Base-by-base conservation (phyloP, 2,888 invertebrate genomes). In the Epirrhoe tristata region DNA sequence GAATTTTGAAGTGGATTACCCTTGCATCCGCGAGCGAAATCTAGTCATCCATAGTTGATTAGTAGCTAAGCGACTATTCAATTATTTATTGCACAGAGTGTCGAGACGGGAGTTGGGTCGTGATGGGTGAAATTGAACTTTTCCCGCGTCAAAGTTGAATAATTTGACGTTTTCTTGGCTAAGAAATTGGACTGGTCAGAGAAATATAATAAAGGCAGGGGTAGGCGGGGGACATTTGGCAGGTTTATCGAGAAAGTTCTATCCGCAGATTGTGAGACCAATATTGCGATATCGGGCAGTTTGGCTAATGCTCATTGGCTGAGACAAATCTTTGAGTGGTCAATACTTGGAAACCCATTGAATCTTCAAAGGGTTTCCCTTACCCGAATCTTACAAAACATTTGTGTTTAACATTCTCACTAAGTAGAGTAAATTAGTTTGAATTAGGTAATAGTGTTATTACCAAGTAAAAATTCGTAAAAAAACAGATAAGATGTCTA, bases 191-290 rank as follows among this genome's bases (percentile, higher is more conserved):
- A 64, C 66, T 69, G 70, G 48, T 54, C 34, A 62, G 62, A 51
- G 63, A 51, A 32, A 58, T 66, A 55, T 55, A 67, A 67, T 52
- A 31, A 70, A 66, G 73, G 66, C 17, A 14, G 24, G 53, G 56
- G 31, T n/a, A 69, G 69, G 54, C 72, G 54, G 67, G 74, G 74
- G 76, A 76, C 76, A 75, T 76, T 80, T 77, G 74, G 74, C 74
- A 77, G 81, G 75, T 81, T 81, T 80, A 81, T 79, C 76, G 78
- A 79, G 75, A 78, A 81, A 80, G 75, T 80, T 80, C 60, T 73
- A 66, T 69, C 73, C 71, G 52, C 73, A 71, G 69, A 69, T 73
- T 67, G 66, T 58, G 58, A 46, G n/a, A 61, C 54, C 72, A 64
- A 67, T 72, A 72, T 69, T 69, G 66, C 72, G 60, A 60, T 63